Evolutionary conservation across 2,113 vertebrate species (phyloP).

Genomic region (Mionectes macconnelli): DNA sequence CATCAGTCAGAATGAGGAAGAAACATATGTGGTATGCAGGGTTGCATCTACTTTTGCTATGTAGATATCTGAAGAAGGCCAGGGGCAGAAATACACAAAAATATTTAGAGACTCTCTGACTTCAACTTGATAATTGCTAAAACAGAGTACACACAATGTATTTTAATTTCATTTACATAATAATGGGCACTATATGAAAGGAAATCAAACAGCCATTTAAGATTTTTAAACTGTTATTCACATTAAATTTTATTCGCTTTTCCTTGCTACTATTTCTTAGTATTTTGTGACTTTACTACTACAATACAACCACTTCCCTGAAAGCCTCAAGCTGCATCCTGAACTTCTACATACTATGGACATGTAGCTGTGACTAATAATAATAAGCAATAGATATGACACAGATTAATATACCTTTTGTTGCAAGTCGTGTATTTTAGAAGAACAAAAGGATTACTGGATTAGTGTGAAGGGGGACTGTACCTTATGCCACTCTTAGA

Average conservation of each 20-base stretch:
- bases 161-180: neutral
- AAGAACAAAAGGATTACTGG: neutral
- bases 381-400: fast-evolving
- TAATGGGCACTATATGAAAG: neutral
- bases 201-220: neutral
- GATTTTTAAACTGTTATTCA: neutral
- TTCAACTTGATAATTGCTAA: neutral
- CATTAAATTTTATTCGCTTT: neutral
- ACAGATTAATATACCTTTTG: neutral
- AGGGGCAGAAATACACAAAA: neutral
- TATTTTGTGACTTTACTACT: neutral
- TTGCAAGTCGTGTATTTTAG: neutral
- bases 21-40: neutral
- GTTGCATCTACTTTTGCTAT: neutral
- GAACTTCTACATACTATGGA: neutral
- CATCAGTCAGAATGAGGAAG: neutral
- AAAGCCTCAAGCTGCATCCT: neutral
- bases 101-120: neutral
- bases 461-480: neutral
- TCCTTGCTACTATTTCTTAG: neutral
- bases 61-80: neutral
- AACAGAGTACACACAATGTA: neutral
- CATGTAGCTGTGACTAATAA: neutral
- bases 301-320: neutral
- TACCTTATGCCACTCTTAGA: neutral